These are phyloP conservation scores for Porphyrio hochstetteri DNA, from an alignment of 2,113 vertebrate species.

Conservation along the genomic window DNA sequence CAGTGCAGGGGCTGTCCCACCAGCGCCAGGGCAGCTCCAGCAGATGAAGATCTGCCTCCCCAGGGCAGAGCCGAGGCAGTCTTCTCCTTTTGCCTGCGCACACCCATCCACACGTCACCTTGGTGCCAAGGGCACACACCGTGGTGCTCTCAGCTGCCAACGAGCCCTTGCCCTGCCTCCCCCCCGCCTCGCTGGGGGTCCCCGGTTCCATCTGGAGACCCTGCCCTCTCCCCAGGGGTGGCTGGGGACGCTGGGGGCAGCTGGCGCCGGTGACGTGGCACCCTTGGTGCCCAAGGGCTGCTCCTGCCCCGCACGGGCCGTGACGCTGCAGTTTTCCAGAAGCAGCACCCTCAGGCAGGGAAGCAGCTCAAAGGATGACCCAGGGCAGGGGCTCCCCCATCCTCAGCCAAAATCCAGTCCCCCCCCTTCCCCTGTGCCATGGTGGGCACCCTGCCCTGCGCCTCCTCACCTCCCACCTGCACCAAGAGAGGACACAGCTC, in stretches of 20 bases:
- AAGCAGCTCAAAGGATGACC: neutral
- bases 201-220: neutral
- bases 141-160: rapidly evolving
- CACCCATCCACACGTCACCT: neutral
- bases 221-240: neutral
- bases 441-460: neutral
- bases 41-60: neutral
- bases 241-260: neutral
- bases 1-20: neutral
- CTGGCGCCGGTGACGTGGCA: neutral
- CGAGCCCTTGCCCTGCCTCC: neutral
- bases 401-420: neutral
- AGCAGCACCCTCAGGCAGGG: neutral
- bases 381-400: neutral
- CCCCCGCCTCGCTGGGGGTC: neutral
- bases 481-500: rapidly evolving
- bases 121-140: rapidly evolving
- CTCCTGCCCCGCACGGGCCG: neutral
- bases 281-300: rapidly evolving
- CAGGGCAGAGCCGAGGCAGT: neutral
- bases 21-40: neutral
- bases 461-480: neutral
- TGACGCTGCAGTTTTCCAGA: slow-evolving; percentile 40
- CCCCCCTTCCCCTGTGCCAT: neutral
- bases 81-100: neutral